Percentiles rank a stretch among this genome's conserved stretches.
These are phyloP conservation scores for Drosophila flavopinicola DNA, from an alignment of 2,888 invertebrate species.

Conservation along the genomic window DNA sequence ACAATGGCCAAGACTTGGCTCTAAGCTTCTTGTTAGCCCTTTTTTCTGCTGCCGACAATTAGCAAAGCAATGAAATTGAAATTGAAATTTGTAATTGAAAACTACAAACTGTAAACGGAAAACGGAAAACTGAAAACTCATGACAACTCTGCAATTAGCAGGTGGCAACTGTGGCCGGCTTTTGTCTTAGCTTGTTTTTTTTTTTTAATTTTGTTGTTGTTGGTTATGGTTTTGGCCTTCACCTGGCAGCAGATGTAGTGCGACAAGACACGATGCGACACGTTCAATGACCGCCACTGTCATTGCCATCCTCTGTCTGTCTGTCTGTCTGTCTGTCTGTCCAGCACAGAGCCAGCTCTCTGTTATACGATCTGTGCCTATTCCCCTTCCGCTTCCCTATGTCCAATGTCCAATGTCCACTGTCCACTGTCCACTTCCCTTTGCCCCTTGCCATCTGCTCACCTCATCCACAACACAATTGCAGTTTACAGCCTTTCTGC, in stretches of 20 bases:
- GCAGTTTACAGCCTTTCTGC: no score
- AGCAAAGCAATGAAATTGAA: constrained; percentile 31
- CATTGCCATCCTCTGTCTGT: constrained; percentile 26
- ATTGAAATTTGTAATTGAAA: no score
- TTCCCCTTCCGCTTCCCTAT: neutral
- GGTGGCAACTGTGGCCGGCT: constrained; percentile 34
- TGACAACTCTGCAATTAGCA: constrained; percentile 30
- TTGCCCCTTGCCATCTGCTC: neutral
- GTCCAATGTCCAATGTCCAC: no score
- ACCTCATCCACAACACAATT: no score
- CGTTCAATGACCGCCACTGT: constrained; percentile 72
- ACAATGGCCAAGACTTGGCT: constrained; percentile 14
- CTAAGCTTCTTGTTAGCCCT: neutral
- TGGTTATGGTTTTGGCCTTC: constrained; percentile 35
- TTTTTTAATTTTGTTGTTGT: neutral
- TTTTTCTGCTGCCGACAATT: constrained; percentile 24
- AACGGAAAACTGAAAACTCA: constrained; percentile 13
- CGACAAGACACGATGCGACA: constrained; percentile 4
- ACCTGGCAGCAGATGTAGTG: constrained; percentile 18
- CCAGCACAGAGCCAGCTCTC: constrained; percentile 30
- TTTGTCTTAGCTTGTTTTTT: constrained; percentile 40
- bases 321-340: neutral
- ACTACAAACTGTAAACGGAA: constrained; percentile 26
- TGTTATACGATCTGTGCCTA: constrained; percentile 12
- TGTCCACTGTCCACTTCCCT: neutral